Evolutionary conservation across 2,113 vertebrate genomes (phyloP), one percentile per base, ranked within the genome.

Genomic region (Rhinogobius similis): DNA sequence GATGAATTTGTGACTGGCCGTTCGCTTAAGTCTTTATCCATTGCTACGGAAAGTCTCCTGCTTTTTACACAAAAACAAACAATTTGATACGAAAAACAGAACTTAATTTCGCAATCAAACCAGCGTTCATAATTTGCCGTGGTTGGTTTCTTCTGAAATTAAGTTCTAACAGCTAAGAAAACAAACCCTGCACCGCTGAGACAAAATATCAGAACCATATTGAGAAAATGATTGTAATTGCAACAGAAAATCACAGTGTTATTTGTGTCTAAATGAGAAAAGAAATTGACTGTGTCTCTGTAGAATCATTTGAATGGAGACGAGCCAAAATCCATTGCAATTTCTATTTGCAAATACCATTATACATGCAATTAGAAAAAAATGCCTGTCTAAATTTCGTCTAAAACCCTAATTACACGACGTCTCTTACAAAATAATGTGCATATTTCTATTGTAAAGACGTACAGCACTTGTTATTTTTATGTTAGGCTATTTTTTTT

Each of bases 221-320:
- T 75, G 56, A 65, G 38, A 52, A 71, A 70, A 68, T 70, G 26
- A 72, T 29, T 71, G 29, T 56, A 29, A 26, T 21, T 41, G 48
- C 39, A 68, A 48, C 55, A 76, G 69, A 67, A 76, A 50, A 73
- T 73, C n/a, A 63, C 61, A 16, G 12, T 41, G 61, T 62, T 43
- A 63, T 62, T 62, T 56, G 32, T 23, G 38, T 8, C 55, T 32
- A 55, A 70, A 62, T 36, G 67, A 70, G 44, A 72, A 72, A 11
- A 55, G 9, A 72, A 72, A 81, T 32, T 50, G 55, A 23, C 44
- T 53, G 29, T 32, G 29, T 65, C 73, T 74, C 63, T 21, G 39
- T 27, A 26, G 67, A 71, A 62, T 66, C 11, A 4, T 69, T 6
- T 5, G 7, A 56, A 20, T 38, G 24, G 46, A 61, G 36, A 27